phyloP scores from a whole-genome alignment of 1,140 invertebrate species.

The Aplysia californica region DNA sequence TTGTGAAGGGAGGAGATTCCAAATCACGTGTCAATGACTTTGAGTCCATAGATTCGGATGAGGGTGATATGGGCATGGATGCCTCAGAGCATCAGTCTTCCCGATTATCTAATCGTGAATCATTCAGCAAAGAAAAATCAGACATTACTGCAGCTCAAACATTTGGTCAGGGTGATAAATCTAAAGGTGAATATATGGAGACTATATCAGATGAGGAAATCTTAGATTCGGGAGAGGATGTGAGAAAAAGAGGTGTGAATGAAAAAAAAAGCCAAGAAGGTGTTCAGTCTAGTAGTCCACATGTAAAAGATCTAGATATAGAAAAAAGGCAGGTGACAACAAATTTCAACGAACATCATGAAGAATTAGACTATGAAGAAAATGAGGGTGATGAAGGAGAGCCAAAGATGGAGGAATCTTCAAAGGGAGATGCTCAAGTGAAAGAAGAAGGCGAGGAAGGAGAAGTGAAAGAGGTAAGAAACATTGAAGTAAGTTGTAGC shows the following conservation, averaged over 20 bases:
- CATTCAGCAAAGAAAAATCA: no score
- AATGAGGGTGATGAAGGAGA: slow-evolving; percentile 38
- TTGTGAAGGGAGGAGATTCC: not conserved
- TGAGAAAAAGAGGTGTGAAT: not conserved
- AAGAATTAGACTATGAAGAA: slow-evolving; percentile 61
- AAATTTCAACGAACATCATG: slow-evolving; percentile 69
- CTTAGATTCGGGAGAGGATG: slow-evolving; percentile 13
- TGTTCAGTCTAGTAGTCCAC: not conserved
- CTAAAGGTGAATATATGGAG: slow-evolving; percentile 24
- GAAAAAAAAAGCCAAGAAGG: not conserved
- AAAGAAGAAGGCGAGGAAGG: slow-evolving; percentile 31
- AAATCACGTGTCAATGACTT: slow-evolving; percentile 25
- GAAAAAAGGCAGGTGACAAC: slow-evolving; percentile 34
- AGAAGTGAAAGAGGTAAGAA: slow-evolving; percentile 26
- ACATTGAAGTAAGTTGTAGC: no score
- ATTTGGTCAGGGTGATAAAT: no score
- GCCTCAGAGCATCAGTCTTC: not conserved
- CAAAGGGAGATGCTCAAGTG: not conserved
- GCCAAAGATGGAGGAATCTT: slow-evolving; percentile 31
- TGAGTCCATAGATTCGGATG: slow-evolving; percentile 27
- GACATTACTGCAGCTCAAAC: no score
- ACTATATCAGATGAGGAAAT: slow-evolving; percentile 49
- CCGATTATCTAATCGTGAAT: no score
- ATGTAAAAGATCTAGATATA: slow-evolving; percentile 21
- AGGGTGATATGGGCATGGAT: not conserved